These are phyloP conservation scores for Hyaena hyaena DNA, from an alignment of 2,113 vertebrate genomes.

Conservation along the genomic window DNA sequence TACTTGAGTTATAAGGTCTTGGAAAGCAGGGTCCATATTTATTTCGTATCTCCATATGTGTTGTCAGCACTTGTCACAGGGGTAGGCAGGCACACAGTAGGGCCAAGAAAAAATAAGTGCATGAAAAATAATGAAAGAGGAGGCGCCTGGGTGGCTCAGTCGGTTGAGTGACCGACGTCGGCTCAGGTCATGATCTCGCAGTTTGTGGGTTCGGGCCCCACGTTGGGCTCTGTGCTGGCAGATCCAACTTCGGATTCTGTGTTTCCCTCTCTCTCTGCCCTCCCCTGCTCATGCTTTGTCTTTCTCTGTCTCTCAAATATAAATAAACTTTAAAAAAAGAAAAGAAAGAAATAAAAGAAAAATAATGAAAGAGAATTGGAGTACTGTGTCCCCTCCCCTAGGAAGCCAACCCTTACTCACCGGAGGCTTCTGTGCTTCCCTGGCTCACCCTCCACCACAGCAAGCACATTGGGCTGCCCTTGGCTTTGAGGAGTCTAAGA, in stretches of 20 bases:
- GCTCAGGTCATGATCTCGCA: too few species aligned
- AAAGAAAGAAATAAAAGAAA: too few species aligned
- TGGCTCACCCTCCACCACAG: not conserved
- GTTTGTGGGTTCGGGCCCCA: too few species aligned
- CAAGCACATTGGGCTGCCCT: not conserved
- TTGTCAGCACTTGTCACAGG: not conserved
- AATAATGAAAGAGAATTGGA: not conserved
- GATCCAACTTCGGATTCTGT: too few species aligned
- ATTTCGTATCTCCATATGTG: not conserved
- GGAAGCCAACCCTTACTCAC: not conserved
- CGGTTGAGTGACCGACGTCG: too few species aligned
- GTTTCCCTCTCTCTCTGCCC: too few species aligned
- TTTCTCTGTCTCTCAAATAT: too few species aligned
- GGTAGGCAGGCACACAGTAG: not conserved
- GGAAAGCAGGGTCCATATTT: not conserved
- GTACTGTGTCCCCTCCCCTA: not conserved
- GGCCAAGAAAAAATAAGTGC: not conserved
- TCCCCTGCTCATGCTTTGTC: too few species aligned
- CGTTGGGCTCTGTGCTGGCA: too few species aligned
- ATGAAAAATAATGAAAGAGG: not conserved
- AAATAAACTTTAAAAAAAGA: too few species aligned
- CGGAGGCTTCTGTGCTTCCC: not conserved
- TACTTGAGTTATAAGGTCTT: not conserved
- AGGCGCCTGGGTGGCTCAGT: too few species aligned
- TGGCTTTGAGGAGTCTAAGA: not conserved